Conservation (phyloP, 1,140 invertebrate genomes). For the Eulimnadia texana region DNA sequence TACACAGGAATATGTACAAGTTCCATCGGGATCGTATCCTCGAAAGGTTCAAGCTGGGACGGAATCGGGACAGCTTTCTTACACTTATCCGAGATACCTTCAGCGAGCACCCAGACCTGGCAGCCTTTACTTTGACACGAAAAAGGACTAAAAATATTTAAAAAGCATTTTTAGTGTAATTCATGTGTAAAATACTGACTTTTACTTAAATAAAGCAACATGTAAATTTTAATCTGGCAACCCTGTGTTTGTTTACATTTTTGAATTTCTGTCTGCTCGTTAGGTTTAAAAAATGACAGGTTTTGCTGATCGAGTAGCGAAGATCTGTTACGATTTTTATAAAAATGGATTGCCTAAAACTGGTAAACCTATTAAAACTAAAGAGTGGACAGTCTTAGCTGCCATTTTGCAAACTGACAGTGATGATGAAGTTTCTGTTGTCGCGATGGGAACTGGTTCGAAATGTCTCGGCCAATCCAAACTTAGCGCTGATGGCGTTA, state of each 20-base stretch:
- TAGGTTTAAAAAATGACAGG: neutral
- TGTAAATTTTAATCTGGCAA: too few relatives aligned
- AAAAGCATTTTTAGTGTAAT: too few relatives aligned
- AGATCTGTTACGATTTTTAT: neutral
- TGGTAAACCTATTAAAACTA: conserved; percentile 50
- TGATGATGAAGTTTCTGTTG: conserved; percentile 34
- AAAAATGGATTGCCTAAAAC: conserved; percentile 44
- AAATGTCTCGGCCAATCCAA: conserved; percentile 70
- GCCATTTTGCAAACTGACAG: conserved; percentile 42
- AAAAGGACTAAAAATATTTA: too few relatives aligned
- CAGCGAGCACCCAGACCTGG: neutral
- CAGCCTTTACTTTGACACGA: neutral
- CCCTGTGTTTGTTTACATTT: neutral
- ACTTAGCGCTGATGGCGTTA: conserved; percentile 47
- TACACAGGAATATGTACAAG: neutral
- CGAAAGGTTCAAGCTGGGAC: neutral
- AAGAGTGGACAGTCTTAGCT: conserved; percentile 72
- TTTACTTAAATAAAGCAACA: too few relatives aligned
- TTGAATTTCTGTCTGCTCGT: too few relatives aligned
- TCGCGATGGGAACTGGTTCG: conserved; percentile 72
- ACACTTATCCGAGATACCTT: neutral
- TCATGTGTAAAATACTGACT: too few relatives aligned
- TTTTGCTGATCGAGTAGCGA: neutral
- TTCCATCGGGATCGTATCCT: neutral
- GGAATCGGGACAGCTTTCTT: neutral